These are phyloP conservation scores for Callorhinus ursinus DNA, from an alignment of 2,113 vertebrate genomes.

Conservation along the genomic window DNA sequence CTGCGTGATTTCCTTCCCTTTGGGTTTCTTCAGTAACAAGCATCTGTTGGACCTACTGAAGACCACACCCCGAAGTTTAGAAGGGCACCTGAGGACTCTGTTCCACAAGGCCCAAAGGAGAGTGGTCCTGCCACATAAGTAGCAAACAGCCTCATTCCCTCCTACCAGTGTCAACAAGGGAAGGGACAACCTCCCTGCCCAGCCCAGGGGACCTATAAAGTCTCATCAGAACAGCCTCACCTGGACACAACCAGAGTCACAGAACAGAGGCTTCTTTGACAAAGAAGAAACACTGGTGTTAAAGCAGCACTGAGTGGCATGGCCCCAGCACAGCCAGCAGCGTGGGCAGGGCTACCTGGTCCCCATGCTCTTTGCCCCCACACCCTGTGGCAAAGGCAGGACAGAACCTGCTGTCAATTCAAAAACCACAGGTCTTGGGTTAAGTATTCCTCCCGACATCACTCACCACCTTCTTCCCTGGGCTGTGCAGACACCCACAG, in stretches of 20 bases:
- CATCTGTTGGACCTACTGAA: neutral
- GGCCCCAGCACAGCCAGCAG: no score
- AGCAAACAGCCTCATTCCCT: neutral
- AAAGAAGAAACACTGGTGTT: neutral
- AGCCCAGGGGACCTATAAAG: neutral
- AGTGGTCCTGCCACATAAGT: neutral
- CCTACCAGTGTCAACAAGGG: neutral
- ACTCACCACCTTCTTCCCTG: neutral
- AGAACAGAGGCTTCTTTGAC: neutral
- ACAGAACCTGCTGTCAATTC: neutral
- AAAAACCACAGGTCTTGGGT: neutral
- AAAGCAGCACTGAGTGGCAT: neutral
- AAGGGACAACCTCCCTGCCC: neutral
- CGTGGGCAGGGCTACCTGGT: accelerated
- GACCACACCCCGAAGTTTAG: neutral
- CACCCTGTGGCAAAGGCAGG: neutral
- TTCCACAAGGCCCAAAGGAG: neutral
- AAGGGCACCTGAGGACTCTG: neutral
- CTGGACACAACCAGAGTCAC: neutral
- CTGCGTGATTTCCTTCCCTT: neutral
- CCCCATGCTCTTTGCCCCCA: neutral
- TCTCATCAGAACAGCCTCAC: neutral
- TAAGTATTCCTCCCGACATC: neutral
- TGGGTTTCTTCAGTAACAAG: neutral
- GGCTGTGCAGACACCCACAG: neutral